Base-by-base conservation (phyloP, 2,888 invertebrate species). In the Ormyrus nitidulus region DNA sequence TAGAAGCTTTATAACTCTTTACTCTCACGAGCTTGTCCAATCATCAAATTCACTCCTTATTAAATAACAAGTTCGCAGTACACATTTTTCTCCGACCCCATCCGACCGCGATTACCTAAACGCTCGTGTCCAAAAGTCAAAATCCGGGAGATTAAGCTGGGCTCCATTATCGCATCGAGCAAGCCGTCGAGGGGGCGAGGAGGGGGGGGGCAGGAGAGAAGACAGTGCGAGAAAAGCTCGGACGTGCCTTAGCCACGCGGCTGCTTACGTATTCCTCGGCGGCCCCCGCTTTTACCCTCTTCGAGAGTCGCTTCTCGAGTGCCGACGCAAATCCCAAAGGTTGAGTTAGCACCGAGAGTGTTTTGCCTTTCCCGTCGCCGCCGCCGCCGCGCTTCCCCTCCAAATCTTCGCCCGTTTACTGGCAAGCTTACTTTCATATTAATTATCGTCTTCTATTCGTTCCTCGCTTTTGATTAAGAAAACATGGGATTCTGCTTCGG, bases 241-340 rank as follows among this genome's bases (percentile, higher is more conserved):
- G 51, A 74, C 69, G 74, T 73, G 79, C n/a, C 51, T 34, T 9
- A 49, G 62, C 13, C 10, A 46, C 13, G 69, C 8, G 48, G 46
- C 77, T 77, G 77, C 77, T 80, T 81, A 74, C 70, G 73, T 81
- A 51, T 34, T 64, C 61, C 49, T 34, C 61, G 54, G 5, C 61
- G 49, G 13, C 53, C 34, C 58, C n/a, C 64, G 58, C 58, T 51
- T 75, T 65, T 46, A 75, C 70, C 75, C 79, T 71, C 75, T 75
- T 75, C 71, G 59, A 70, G 59, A 70, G 69, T 72, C 66, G 54
- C 76, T 80, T 70, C 75, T 76, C 76, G 58, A 77, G 59, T 81
- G 77, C 69, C 77, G 65, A 69, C 77, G 69, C 80, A 77, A 80
- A 80, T 77, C 81, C 81, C 81, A 77, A 73, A 81, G 74, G 77